These are phyloP conservation scores for Rhogogaster chlorosoma DNA, from an alignment of 2,888 invertebrate genomes.

Conservation along the genomic window DNA sequence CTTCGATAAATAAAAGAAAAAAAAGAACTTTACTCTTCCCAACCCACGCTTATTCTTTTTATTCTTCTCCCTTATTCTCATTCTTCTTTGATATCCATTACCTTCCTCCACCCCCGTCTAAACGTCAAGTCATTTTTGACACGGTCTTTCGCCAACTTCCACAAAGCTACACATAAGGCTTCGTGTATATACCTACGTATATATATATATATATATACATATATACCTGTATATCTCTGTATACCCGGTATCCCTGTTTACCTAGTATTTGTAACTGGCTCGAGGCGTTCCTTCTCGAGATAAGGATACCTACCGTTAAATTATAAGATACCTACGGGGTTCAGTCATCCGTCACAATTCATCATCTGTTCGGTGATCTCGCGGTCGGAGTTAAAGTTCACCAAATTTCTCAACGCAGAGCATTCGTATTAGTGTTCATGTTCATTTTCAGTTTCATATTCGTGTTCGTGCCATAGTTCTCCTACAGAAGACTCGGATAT, in stretches of 20 bases:
- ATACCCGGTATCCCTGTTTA: not conserved
- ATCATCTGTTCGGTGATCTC: conserved; percentile 11
- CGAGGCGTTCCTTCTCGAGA: conserved; percentile 10
- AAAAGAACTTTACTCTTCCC: not conserved
- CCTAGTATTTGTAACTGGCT: not conserved
- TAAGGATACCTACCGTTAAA: conserved; percentile 17
- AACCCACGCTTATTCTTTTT: not conserved
- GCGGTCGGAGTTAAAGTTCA: not conserved
- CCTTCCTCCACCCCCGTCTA: not conserved
- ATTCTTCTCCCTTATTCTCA: not conserved
- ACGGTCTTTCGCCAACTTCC: not conserved
- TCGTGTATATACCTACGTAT: too few relatives aligned
- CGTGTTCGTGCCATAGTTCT: not conserved
- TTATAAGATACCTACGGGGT: not conserved
- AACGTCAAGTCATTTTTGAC: not conserved
- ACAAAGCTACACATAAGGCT: not conserved
- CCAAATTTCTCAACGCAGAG: not conserved
- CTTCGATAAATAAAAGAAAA: not conserved
- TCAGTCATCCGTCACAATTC: conserved; percentile 45
- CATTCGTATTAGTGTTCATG: not conserved
- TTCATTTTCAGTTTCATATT: not conserved
- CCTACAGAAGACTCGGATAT: conserved; percentile 8
- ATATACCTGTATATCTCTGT: not conserved
- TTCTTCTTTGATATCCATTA: not conserved
- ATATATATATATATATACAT: too few relatives aligned